phyloP scores from a whole-genome alignment of 2,888 invertebrate genomes.

The Drosophila paranaensis region DNA sequence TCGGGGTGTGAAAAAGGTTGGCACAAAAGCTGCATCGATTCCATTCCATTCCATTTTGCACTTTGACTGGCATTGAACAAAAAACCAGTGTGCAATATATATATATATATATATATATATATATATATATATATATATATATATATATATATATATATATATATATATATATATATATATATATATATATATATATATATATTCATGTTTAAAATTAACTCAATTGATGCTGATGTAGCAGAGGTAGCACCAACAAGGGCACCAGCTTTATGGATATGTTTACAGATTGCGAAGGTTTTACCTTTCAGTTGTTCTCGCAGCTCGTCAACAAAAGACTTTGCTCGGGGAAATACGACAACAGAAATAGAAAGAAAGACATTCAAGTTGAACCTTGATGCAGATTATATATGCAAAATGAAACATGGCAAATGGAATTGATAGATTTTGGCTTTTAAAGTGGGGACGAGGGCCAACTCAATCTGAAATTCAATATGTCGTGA shows the following conservation, averaged over 20 bases:
- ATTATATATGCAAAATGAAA: slow-evolving; percentile 28
- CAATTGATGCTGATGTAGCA: slow-evolving; percentile 28
- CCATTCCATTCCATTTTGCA: slow-evolving; percentile 53
- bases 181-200: background rate
- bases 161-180: slow-evolving; percentile 10
- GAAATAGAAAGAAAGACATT: background rate
- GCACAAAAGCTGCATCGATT: slow-evolving; percentile 41
- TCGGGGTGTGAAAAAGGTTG: slow-evolving; percentile 43
- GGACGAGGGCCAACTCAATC: background rate
- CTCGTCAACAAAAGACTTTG: slow-evolving; percentile 21
- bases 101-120: background rate
- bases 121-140: too few relatives aligned
- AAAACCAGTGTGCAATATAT: slow-evolving; percentile 1
- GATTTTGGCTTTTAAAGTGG: slow-evolving; percentile 1
- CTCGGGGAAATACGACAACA: slow-evolving; percentile 9
- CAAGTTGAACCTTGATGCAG: slow-evolving; percentile 24
- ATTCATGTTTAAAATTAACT: slow-evolving; percentile 30
- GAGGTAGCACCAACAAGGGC: slow-evolving; percentile 11
- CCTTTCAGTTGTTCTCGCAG: slow-evolving; percentile 2
- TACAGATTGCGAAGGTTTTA: slow-evolving; percentile 18
- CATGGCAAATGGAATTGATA: slow-evolving; percentile 13
- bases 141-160: background rate
- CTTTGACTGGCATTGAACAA: slow-evolving; percentile 43
- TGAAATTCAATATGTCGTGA: background rate
- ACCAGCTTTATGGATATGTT: slow-evolving; percentile 18